These are phyloP conservation scores for Melangyna quadrimaculata DNA, from an alignment of 2,888 invertebrate species.

Conservation along the genomic window DNA sequence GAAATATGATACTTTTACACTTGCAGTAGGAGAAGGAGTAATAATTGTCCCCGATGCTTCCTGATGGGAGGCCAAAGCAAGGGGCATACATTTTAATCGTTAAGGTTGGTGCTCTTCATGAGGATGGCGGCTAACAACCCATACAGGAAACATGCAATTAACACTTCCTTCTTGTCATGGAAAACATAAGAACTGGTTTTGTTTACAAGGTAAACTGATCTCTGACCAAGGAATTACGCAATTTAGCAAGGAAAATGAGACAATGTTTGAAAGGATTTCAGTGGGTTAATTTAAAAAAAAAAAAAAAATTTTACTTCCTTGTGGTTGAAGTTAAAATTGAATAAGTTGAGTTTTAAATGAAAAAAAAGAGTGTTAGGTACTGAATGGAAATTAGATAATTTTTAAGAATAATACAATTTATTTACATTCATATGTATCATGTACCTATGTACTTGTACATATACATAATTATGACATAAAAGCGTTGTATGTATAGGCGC, in stretches of 20 bases:
- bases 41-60: slow-evolving; percentile 4
- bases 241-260: background rate
- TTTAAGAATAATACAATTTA: too few species aligned
- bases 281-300: background rate
- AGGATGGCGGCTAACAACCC: slow-evolving; percentile 29
- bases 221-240: background rate
- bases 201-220: slow-evolving; percentile 30
- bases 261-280: slow-evolving; percentile 3
- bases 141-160: slow-evolving; percentile 56
- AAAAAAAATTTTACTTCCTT: background rate
- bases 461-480: too few species aligned
- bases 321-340: background rate
- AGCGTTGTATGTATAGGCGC: too few species aligned
- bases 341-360: background rate
- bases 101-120: background rate
- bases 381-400: background rate
- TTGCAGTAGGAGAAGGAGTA: too few species aligned
- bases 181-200: slow-evolving; percentile 24
- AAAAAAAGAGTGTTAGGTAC: background rate
- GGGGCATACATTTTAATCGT: slow-evolving; percentile 1
- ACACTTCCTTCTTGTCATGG: slow-evolving; percentile 47
- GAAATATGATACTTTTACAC: slow-evolving; percentile 1
- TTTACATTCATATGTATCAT: too few species aligned
- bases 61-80: background rate
- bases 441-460: too few species aligned